These are phyloP conservation scores for Dicrurus megarhynchus DNA, from an alignment of 2,113 vertebrate genomes.

Conservation along the genomic window DNA sequence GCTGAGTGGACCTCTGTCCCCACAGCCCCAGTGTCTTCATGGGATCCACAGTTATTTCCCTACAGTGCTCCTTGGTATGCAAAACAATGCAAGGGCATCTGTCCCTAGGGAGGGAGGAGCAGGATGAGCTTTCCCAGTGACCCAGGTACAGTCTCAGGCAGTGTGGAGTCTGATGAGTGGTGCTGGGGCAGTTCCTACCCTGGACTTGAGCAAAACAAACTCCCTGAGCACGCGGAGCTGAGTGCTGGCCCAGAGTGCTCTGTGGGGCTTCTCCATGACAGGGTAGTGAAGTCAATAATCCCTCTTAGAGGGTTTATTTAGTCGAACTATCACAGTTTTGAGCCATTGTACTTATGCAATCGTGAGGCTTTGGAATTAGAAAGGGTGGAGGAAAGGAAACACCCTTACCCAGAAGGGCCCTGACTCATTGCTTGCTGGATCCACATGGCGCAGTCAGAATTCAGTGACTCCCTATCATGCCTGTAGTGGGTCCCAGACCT, in stretches of 20 bases:
- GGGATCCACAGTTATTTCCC: not conserved
- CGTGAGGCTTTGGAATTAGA: not conserved
- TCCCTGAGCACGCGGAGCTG: accelerated
- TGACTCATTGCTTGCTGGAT: not conserved
- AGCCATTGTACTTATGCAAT: not conserved
- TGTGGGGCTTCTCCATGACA: not conserved
- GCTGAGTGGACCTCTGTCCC: not conserved
- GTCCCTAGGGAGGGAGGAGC: not conserved
- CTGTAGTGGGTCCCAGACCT: accelerated
- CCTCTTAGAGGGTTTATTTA: not conserved
- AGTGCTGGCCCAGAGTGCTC: not conserved
- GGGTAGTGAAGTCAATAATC: not conserved
- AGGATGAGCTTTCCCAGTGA: not conserved
- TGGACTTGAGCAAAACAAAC: not conserved
- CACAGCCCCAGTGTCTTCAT: accelerated
- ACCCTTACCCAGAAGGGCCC: not conserved
- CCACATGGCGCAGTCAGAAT: accelerated
- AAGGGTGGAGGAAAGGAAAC: not conserved
- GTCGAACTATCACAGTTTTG: not conserved
- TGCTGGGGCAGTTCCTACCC: not conserved
- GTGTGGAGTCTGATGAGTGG: not conserved
- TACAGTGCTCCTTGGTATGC: not conserved
- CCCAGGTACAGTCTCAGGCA: accelerated
- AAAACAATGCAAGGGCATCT: not conserved
- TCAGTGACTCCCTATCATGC: not conserved